Base-by-base conservation (phyloP, 2,797 vertebrate species). In the Propithecus perrieri region DNA sequence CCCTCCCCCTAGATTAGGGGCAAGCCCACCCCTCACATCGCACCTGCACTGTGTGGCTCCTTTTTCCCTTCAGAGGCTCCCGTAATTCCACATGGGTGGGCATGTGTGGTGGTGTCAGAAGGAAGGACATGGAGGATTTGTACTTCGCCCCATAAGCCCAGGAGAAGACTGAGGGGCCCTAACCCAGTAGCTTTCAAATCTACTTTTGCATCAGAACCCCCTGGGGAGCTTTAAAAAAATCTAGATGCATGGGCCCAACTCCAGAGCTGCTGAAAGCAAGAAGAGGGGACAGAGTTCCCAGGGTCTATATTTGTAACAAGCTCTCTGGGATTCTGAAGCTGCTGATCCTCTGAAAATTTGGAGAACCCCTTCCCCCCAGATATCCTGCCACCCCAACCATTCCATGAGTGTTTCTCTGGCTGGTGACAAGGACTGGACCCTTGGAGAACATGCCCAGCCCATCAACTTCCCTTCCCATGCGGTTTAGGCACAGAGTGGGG, bases 21-120 rank as follows among this genome's bases (percentile, higher is more conserved):
- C 12, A 76, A 61, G 24, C 18, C 35, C 35, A 35, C 20, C 38
- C 69, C 46, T 69, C 41, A 0, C 41, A 46, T 3, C 0, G 46
- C 9, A n/a, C 41, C 6, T 18, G 50, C 20, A 12, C 67, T 2
- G 9, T 43, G 55, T 13, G n/a, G 35, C 63, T 38, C n/a, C 30
- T 69, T 43, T 57, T 18, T 67, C 17, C 26, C 81, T 11, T 3
- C 24, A 28, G 35, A 69, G 59, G 53, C 46, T 38, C 53, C 41
- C 0, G 5, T 18, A 85, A 78, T 30, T 41, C 50, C 15, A 7
- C 20, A 13, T 0, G 3, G 74, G 30, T 0, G 2, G 33, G 33
- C 5, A 2, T 2, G 26, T 11, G n/a, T 48, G 28, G 22, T n/a
- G 74, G 75, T 7, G 50, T 85, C 30, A 57, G 18, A 71, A 71